Evolutionary conservation across 2,888 invertebrate species (phyloP), one percentile per base, ranked within the genome.

Genomic region (Meghimatium bilineatum): DNA sequence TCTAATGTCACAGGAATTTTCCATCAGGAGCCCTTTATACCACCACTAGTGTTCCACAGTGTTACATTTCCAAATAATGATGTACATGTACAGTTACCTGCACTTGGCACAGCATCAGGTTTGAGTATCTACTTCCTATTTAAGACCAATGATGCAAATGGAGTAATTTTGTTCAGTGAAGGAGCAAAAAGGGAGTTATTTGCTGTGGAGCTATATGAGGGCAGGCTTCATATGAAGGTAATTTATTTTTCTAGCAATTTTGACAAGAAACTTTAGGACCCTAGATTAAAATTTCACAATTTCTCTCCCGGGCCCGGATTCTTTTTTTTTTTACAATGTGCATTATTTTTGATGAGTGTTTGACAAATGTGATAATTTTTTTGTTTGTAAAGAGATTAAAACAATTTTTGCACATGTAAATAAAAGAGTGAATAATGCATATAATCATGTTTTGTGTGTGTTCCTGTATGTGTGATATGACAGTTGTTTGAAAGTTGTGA

Each of bases 171-270:
- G 36, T 92, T 90, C 79, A 91, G 89, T 76, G 87, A 87, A 69
- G 91, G 91, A 36, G 67, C 36, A 8, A 88, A 88, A 76, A 86
- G 85, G 38, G 90, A 92, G 77, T 90, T 90, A 82, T 87, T 92
- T 77, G 91, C 90, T 10, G 86, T 92, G 17, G 92, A 92, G 83
- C 86, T 93, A 29, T 88, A 89, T 74, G 88, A 91, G 80, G 93
- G 93, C 20, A 84, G 87, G 38, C 85, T 93, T 20, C 87, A 89
- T 75, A 72, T 84, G 34, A 84, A 84, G 77, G 84, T 84, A 69
- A 69, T 44, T 44, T 44, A 12, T 5, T 44, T 5, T 44, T 44
- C 44, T 44, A 44, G 44, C 44, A 44, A 44, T 44, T 12, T 12
- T 44, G 12, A n/a, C n/a, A n/a, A n/a, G n/a, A n/a, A n/a, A n/a